Evolutionary conservation across 2,888 invertebrate species (phyloP).

Genomic region (Ryuthela nishihirai): DNA sequence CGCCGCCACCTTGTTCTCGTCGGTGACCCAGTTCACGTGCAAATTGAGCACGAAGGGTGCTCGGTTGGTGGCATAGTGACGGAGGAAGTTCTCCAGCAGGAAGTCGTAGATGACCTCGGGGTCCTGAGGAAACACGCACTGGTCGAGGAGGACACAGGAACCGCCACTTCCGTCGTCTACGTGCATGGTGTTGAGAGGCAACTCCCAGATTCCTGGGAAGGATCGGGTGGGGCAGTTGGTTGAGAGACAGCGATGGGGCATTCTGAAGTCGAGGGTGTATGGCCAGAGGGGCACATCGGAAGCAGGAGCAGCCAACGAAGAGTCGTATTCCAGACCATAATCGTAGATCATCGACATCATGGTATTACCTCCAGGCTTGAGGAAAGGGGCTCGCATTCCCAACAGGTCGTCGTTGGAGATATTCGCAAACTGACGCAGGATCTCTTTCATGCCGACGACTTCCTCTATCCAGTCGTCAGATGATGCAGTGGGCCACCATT

Average conservation of each 20-base stretch:
- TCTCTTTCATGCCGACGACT: slow-evolving; percentile 83
- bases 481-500: slow-evolving; percentile 86
- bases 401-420: slow-evolving; percentile 73
- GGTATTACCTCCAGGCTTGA: slow-evolving; percentile 81
- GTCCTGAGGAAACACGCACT: slow-evolving; percentile 72
- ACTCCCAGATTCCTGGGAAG: slow-evolving; percentile 81
- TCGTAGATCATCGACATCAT: slow-evolving; percentile 90
- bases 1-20: slow-evolving; percentile 65
- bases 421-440: slow-evolving; percentile 71
- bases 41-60: slow-evolving; percentile 81
- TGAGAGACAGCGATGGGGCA: slow-evolving; percentile 70
- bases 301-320: slow-evolving; percentile 74
- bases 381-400: slow-evolving; percentile 75
- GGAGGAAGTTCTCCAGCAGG: slow-evolving; percentile 73
- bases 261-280: slow-evolving; percentile 79
- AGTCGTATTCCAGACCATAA: slow-evolving; percentile 83
- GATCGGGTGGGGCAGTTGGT: slow-evolving; percentile 71
- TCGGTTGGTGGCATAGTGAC: slow-evolving; percentile 73
- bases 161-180: slow-evolving; percentile 61
- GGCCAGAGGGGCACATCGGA: slow-evolving; percentile 82
- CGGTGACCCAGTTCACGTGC: slow-evolving; percentile 78
- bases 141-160: slow-evolving; percentile 22
- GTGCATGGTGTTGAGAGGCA: slow-evolving; percentile 73
- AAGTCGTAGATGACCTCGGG: slow-evolving; percentile 67
- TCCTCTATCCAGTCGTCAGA: slow-evolving; percentile 84